phyloP scores from a whole-genome alignment of 2,888 invertebrate species.

The Ophioninae sp. region DNA sequence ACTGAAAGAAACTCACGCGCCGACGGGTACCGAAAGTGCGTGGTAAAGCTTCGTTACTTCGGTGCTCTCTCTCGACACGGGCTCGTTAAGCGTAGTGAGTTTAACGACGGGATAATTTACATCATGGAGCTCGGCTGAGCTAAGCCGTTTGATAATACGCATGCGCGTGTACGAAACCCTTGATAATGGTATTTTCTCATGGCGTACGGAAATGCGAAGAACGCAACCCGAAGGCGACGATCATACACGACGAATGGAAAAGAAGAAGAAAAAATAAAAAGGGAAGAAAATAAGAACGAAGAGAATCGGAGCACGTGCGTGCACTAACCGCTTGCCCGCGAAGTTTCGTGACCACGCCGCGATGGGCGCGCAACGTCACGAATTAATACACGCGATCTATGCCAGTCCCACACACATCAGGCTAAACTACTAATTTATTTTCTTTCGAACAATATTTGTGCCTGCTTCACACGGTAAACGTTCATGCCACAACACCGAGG shows the following conservation, averaged over 20 bases:
- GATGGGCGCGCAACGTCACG: constrained; percentile 5
- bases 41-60: neutral
- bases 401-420: neutral
- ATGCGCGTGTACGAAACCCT: neutral
- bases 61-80: constrained; percentile 41
- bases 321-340: constrained; percentile 34
- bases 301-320: constrained; percentile 32
- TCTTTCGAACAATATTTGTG: constrained; percentile 12
- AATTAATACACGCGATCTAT: constrained; percentile 35
- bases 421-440: constrained; percentile 19
- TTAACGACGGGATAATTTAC: constrained; percentile 65
- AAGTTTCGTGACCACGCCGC: constrained; percentile 21
- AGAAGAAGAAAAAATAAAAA: neutral
- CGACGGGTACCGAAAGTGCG: too few species aligned
- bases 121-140: constrained; percentile 50
- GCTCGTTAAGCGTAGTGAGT: constrained; percentile 65
- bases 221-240: constrained; percentile 4
- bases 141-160: constrained; percentile 29
- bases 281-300: neutral
- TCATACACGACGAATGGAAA: constrained; percentile 28
- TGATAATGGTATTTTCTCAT: constrained; percentile 39
- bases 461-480: constrained; percentile 32
- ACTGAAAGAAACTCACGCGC: too few species aligned
- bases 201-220: constrained; percentile 23
- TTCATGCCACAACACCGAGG: constrained; percentile 6